Percentiles rank a stretch among this genome's conserved stretches.
These are phyloP conservation scores for Lepidochrysops patricia DNA, from an alignment of 2,888 invertebrate genomes.

Conservation along the genomic window DNA sequence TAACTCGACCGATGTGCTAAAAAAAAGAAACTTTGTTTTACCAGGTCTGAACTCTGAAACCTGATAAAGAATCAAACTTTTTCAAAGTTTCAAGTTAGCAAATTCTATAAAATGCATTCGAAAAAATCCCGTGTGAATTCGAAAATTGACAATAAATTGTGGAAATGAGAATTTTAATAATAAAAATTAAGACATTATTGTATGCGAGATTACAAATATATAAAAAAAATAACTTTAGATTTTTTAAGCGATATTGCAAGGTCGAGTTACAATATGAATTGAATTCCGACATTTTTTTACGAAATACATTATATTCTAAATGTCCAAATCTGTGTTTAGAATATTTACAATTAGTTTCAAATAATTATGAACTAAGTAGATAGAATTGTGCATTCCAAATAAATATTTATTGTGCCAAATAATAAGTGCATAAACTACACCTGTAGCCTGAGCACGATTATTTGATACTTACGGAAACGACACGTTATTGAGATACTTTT, in stretches of 20 bases:
- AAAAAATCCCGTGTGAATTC: not conserved
- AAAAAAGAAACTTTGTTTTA: not conserved
- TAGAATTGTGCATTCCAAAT: slow-evolving; percentile 67
- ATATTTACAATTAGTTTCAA: slow-evolving; percentile 34
- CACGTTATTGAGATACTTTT: no score
- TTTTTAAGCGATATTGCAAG: not conserved
- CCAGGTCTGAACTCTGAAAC: no score
- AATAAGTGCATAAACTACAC: slow-evolving; percentile 20
- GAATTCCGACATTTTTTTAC: slow-evolving; percentile 12
- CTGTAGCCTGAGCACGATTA: no score
- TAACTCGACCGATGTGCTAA: slow-evolving; percentile 20
- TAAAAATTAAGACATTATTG: not conserved
- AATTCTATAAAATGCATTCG: not conserved
- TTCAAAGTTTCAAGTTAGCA: not conserved
- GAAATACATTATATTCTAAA: slow-evolving; percentile 40
- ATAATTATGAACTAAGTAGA: slow-evolving; percentile 45
- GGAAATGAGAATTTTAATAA: not conserved
- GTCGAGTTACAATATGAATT: slow-evolving; percentile 18
- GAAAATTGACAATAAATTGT: not conserved
- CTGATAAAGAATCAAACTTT: not conserved
- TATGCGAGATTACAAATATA: not conserved
- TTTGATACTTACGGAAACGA: no score
- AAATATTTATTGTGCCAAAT: slow-evolving; percentile 64
- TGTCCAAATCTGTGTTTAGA: slow-evolving; percentile 24
- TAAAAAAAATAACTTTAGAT: not conserved